phyloP scores from a whole-genome alignment of 2,797 vertebrate species.

The Coracias cyanogaster region DNA sequence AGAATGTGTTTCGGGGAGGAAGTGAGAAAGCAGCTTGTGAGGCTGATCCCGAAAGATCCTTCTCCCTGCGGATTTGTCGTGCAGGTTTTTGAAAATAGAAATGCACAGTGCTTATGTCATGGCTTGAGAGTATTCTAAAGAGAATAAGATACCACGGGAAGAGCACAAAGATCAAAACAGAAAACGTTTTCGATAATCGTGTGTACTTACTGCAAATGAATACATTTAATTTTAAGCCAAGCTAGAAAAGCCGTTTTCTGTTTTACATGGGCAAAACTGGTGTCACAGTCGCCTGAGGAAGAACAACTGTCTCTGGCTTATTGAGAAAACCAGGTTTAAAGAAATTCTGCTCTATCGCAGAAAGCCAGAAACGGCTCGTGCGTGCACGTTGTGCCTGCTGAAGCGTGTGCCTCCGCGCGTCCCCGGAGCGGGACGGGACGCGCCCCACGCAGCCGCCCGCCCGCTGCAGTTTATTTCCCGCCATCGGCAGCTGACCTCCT shows the following conservation, averaged over 20 bases:
- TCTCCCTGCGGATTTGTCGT: fast-evolving
- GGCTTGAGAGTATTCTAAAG: not conserved
- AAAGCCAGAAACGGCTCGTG: not conserved
- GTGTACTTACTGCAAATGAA: too few relatives aligned
- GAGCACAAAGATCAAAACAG: not conserved
- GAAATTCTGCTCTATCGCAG: not conserved
- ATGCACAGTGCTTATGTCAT: not conserved
- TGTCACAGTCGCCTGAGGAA: not conserved
- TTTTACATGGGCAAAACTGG: not conserved
- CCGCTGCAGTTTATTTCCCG: not conserved
- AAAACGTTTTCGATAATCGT: not conserved
- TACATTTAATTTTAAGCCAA: too few relatives aligned
- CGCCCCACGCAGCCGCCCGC: not conserved
- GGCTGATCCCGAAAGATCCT: not conserved
- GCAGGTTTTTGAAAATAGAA: not conserved
- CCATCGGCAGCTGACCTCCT: not conserved
- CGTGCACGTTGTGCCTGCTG: not conserved
- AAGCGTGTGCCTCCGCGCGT: not conserved
- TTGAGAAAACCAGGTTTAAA: not conserved
- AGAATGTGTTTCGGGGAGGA: not conserved
- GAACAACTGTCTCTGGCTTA: not conserved
- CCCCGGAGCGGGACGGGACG: fast-evolving
- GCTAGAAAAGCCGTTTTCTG: not conserved
- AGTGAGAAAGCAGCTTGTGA: not conserved
- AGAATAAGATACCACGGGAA: not conserved